Evolutionary conservation across 35 echinoderm and acorn worm species (phyloP).

Genomic region (Ophiothrix spiculata): DNA sequence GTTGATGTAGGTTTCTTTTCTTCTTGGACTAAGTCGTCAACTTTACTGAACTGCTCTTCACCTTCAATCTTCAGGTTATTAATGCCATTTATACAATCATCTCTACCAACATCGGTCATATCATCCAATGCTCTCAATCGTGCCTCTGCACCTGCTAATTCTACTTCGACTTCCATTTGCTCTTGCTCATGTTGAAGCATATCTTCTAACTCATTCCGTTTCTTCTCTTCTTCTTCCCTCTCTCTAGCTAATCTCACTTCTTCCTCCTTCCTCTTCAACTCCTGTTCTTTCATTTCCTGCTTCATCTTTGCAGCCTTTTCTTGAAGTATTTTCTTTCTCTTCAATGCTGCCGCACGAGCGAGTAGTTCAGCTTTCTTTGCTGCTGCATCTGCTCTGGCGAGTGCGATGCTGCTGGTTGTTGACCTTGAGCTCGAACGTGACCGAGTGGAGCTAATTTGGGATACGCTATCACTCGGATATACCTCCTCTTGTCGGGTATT

Average conservation of each 20-base stretch:
- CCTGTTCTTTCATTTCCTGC: background rate
- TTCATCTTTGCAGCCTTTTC: background rate
- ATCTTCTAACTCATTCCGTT: background rate
- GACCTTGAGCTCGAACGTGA: background rate
- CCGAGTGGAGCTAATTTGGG: background rate
- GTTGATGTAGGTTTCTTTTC: too few species aligned
- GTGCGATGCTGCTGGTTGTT: background rate
- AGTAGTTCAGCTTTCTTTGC: background rate
- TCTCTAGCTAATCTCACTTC: background rate
- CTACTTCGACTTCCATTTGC: background rate
- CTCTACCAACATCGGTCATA: too few species aligned
- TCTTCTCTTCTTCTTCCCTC: background rate
- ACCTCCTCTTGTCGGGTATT: background rate
- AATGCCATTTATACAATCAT: too few species aligned
- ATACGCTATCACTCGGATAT: background rate
- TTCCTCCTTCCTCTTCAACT: background rate
- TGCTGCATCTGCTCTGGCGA: background rate
- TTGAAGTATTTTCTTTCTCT: background rate
- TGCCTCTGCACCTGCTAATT: background rate
- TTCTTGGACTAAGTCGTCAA: too few species aligned
- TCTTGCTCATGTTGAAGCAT: conserved; percentile 1
- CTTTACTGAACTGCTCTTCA: too few species aligned
- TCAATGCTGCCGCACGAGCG: background rate
- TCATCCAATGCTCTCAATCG: background rate
- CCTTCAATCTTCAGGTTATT: too few species aligned